Percentiles rank a stretch among this genome's conserved stretches.
phyloP scores from a whole-genome alignment of 2,888 invertebrate genomes.

The Sinelater perroti region DNA sequence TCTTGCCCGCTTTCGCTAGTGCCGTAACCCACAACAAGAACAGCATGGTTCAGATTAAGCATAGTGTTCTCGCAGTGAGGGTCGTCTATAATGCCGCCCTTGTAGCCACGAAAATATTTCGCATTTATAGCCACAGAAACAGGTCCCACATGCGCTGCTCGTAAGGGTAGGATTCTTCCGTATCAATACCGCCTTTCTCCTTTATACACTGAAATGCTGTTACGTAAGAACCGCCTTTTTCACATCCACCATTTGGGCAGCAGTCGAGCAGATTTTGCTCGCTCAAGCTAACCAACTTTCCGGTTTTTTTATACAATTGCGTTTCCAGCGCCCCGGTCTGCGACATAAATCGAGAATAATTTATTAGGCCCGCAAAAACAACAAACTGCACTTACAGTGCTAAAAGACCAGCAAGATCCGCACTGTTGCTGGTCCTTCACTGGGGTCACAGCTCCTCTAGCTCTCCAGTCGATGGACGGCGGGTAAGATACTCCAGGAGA shows the following conservation, averaged over 20 bases:
- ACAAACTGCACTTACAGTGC: not conserved
- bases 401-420: not conserved
- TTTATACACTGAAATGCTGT: not conserved
- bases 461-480: not conserved
- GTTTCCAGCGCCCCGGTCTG: slow-evolving; percentile 33
- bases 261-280: slow-evolving; percentile 59
- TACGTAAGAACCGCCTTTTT: not conserved
- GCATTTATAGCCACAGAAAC: not conserved
- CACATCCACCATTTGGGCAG: no score
- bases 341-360: no score
- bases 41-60: not conserved
- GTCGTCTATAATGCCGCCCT: not conserved
- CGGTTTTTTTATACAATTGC: slow-evolving; percentile 39
- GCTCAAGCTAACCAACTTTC: slow-evolving; percentile 53
- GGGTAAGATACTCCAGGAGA: no score
- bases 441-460: not conserved
- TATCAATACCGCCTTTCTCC: not conserved
- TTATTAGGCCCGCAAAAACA: no score
- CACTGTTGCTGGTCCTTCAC: not conserved
- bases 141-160: not conserved
- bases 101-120: not conserved
- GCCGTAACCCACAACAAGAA: not conserved
- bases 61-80: not conserved
- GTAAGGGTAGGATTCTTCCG: not conserved
- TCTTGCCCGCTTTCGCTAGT: not conserved